phyloP scores from a whole-genome alignment of 2,888 invertebrate species.

The Metallyticus violacea region DNA sequence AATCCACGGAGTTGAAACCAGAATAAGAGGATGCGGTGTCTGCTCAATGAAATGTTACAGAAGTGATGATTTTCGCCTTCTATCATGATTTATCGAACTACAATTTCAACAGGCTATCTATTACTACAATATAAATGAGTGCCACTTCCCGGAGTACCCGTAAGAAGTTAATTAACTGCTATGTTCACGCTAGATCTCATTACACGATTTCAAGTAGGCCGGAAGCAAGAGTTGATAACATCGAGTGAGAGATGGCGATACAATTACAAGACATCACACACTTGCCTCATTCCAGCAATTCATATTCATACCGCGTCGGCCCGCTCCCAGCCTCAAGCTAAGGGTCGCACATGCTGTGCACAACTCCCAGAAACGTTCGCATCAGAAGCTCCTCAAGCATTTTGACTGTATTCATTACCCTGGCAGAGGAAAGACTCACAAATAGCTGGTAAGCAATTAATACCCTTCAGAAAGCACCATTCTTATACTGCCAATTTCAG shows the following conservation, averaged over 20 bases:
- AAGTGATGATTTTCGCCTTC: no score
- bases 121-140: background rate
- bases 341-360: no score
- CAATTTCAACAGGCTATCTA: no score
- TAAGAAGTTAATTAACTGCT: background rate
- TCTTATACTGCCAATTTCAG: no score
- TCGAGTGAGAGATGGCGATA: background rate
- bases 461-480: background rate
- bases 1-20: no score
- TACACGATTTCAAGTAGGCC: background rate
- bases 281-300: background rate
- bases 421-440: background rate
- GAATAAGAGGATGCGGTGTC: no score
- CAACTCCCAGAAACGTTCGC: no score
- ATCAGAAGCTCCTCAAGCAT: background rate
- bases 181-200: background rate
- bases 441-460: background rate
- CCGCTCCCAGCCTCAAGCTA: no score
- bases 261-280: background rate
- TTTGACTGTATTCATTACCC: background rate
- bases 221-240: background rate
- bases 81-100: no score
- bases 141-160: no score
- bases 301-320: background rate
- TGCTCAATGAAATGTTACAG: no score